These are phyloP conservation scores for Neodiprion virginianus DNA, from an alignment of 1,140 invertebrate species.

Conservation along the genomic window DNA sequence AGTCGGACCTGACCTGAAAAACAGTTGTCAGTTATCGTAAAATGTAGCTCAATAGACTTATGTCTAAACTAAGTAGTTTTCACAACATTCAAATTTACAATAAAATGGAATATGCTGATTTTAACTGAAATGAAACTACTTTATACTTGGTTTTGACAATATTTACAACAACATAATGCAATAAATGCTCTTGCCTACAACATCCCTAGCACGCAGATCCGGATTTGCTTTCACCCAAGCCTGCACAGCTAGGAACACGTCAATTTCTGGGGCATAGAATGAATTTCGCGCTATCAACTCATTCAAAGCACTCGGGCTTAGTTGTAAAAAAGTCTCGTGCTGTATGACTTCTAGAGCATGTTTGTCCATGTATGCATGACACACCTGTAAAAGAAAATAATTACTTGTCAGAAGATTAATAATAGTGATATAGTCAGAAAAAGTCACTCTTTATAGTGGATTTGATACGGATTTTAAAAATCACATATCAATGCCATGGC, in stretches of 20 bases:
- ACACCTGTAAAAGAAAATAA: conserved; percentile 65
- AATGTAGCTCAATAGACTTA: conserved; percentile 15
- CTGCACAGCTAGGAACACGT: conserved; percentile 90
- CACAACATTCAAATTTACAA: not conserved
- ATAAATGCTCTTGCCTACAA: conserved; percentile 38
- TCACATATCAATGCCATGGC: too few species aligned
- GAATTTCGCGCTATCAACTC: conserved; percentile 91
- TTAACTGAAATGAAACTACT: conserved; percentile 24
- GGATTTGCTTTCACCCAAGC: conserved; percentile 85
- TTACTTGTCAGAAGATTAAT: not conserved
- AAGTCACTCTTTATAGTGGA: conserved; percentile 65
- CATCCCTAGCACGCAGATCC: conserved; percentile 65
- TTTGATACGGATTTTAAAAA: conserved; percentile 39
- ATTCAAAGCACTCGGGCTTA: conserved; percentile 81
- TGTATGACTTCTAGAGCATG: conserved; percentile 85
- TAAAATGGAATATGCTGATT: conserved; percentile 15
- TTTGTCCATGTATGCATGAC: conserved; percentile 85
- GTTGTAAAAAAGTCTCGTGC: conserved; percentile 82
- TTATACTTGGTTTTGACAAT: not conserved
- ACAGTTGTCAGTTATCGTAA: conserved; percentile 2
- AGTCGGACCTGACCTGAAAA: conserved; percentile 73
- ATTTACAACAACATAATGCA: not conserved
- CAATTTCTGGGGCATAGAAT: conserved; percentile 94
- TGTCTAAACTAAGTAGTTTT: conserved; percentile 20
- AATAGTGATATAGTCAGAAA: too few species aligned